Percentiles rank a stretch among this genome's conserved stretches.
phyloP scores from a whole-genome alignment of 2,888 invertebrate genomes.

The Capitulum mitella region DNA sequence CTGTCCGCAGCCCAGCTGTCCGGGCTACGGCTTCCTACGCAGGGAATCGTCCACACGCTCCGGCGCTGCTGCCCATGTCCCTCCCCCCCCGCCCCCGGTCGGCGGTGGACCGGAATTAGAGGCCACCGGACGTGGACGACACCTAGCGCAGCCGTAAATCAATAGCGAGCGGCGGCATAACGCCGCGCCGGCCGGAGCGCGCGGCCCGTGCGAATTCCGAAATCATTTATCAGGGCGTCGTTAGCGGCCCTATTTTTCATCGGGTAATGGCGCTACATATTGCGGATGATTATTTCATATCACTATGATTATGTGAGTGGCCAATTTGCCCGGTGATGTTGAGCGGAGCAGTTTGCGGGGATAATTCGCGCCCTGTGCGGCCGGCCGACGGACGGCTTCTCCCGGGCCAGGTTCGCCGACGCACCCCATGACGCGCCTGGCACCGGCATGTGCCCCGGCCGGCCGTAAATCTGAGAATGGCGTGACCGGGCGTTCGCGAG shows the following conservation, averaged over 20 bases:
- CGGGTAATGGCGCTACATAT: slow-evolving; percentile 13
- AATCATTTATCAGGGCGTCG: not conserved
- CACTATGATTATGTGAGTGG: slow-evolving; percentile 20
- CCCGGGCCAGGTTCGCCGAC: no score
- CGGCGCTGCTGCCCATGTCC: no score
- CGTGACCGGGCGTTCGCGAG: no score
- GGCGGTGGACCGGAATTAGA: not conserved
- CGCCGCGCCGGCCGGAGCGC: not conserved
- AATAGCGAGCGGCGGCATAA: not conserved
- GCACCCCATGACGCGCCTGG: no score
- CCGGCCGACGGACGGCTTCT: no score
- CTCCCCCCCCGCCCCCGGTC: no score
- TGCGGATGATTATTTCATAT: slow-evolving; percentile 21
- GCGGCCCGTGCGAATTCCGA: not conserved
- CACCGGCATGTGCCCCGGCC: no score
- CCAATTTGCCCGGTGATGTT: not conserved
- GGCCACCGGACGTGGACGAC: not conserved
- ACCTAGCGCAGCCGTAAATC: not conserved
- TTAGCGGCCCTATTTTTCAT: slow-evolving; percentile 18
- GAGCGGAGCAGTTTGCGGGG: not conserved
- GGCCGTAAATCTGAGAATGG: no score
- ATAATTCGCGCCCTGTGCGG: not conserved
- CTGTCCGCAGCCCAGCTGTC: no score
- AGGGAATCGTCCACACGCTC: no score
- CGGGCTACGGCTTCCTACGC: no score